Evolutionary conservation across 2,888 invertebrate genomes (phyloP), one percentile per base, ranked within the genome.

Genomic region (Pterobdella sp.): DNA sequence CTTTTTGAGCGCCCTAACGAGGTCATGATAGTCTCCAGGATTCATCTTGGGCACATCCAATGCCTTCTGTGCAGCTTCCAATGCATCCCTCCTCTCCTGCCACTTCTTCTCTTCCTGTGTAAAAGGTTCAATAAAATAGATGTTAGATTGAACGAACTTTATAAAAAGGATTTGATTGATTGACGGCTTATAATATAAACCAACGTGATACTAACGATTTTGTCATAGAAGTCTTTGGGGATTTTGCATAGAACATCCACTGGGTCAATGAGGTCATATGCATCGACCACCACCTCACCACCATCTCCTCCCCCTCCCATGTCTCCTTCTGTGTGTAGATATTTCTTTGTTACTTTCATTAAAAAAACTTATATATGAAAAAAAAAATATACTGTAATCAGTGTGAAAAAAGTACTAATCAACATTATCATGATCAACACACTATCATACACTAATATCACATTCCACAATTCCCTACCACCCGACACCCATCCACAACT

Each of bases 181-280:
- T 7, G 42, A 42, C 42, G 7, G 49, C 49, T 42, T 7, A 42
- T 42, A 42, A 42, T 42, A 42, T 7, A 14, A 42, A 42, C 49
- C 49, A 42, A 42, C 7, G 22, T 42, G 49, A 42, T 22, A 77
- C 78, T 78, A 76, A 84, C 84, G 75, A 84, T 79, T 82, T 94
- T 92, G 1, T 95, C 94, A 81, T 90, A 94, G 84, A 96, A 97
- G 84, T 96, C 94, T 85, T 93, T 93, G 0, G 96, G 94, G 49
- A 98, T 84, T 82, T 93, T 92, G 0, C 92, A 90, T 0, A 97
- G 83, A 77, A 98, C 92, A 81, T 98, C 94, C 67, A 94, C 93
- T 0, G 96, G 91, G 79, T 92, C 91, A 37, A 95, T 84, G 0
- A 95, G 85, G 73, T 97, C 97, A 83, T 90, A 93, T 0, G 94